Percentiles rank a stretch among this genome's conserved stretches.
Conservation (phyloP, 2,888 invertebrate species). For the Teinopalpus imperialis region DNA sequence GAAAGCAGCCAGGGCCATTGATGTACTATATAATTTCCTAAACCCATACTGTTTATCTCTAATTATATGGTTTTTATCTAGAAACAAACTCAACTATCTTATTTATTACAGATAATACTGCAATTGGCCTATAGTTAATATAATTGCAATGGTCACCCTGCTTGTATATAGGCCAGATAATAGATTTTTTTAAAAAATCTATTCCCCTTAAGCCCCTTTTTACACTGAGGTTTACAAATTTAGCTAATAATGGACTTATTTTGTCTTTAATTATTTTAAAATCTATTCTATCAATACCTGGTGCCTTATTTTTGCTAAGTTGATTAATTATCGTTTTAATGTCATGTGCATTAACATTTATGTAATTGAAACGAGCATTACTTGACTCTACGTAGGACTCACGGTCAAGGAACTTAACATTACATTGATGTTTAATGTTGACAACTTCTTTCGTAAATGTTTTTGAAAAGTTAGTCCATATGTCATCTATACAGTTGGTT, state of each 20-base stretch:
- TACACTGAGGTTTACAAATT: neutral
- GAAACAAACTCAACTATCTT: neutral
- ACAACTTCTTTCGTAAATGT: constrained; percentile 27
- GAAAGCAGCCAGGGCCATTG: neutral
- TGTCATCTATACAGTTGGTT: neutral
- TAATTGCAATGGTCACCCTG: neutral
- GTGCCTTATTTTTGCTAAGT: neutral
- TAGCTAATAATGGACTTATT: neutral
- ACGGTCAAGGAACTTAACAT: constrained; percentile 7
- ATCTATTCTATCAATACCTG: neutral
- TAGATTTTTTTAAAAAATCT: neutral
- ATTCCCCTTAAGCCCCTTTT: neutral
- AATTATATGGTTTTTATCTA: neutral
- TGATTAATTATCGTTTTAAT: neutral
- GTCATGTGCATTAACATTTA: neutral
- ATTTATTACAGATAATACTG: neutral
- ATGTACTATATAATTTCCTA: no score
- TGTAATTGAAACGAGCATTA: neutral
- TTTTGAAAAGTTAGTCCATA: constrained; percentile 23
- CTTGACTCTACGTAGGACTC: constrained; percentile 15
- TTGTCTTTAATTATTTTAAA: neutral
- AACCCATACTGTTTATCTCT: neutral
- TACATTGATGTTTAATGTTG: constrained; percentile 15
- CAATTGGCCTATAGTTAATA: no score
- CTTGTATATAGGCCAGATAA: neutral